Evolutionary conservation across 2,888 invertebrate species (phyloP).

Genomic region (Oxytorus armatus): DNA sequence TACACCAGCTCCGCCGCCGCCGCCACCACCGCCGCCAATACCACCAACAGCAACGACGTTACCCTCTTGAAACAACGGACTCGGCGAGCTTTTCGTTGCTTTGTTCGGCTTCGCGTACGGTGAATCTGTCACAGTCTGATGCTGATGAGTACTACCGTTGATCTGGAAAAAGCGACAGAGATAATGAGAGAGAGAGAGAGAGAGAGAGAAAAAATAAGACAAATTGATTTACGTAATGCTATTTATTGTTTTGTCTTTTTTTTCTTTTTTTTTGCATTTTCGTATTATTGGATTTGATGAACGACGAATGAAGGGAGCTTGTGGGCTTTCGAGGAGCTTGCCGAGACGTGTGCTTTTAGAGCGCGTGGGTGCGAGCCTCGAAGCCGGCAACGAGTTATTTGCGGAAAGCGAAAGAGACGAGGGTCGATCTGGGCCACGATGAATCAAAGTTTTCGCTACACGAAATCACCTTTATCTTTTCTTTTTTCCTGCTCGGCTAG

Average conservation of each 20-base stretch:
- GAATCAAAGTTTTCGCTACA: background rate
- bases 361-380: constrained; percentile 53
- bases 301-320: no score
- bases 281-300: background rate
- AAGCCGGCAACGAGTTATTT: constrained; percentile 50
- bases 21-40: constrained; percentile 83
- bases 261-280: background rate
- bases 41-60: constrained; percentile 74
- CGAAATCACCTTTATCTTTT: background rate
- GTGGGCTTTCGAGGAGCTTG: background rate
- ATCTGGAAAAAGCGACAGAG: constrained; percentile 85
- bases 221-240: background rate
- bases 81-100: constrained; percentile 86
- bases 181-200: background rate
- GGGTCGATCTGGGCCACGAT: constrained; percentile 40
- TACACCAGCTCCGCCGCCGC: constrained; percentile 80
- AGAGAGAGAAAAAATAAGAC: no score
- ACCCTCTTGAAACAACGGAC: constrained; percentile 72
- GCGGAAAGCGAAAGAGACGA: constrained; percentile 34
- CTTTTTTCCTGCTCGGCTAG: background rate
- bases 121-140: constrained; percentile 88
- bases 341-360: constrained; percentile 49
- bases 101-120: constrained; percentile 90
- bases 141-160: constrained; percentile 87
- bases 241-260: constrained; percentile 11